These are phyloP conservation scores for Esperia sulphurella DNA, from an alignment of 2,888 invertebrate species.

Conservation along the genomic window DNA sequence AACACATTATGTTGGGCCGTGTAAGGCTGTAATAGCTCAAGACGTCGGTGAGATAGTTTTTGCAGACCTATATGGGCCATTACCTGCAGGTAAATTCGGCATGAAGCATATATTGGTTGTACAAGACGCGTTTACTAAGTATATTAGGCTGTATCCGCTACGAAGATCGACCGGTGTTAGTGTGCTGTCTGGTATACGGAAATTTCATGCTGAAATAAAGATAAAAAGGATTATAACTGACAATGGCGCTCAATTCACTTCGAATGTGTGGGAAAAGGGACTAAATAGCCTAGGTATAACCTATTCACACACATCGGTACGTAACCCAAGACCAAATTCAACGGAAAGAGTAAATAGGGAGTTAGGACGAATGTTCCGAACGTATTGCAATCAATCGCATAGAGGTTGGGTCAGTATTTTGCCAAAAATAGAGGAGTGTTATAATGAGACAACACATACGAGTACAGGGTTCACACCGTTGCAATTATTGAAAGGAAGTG, in stretches of 20 bases:
- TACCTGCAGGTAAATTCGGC: not conserved
- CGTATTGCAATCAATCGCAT: not conserved
- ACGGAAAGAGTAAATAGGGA: constrained; percentile 10
- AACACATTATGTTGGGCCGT: not conserved
- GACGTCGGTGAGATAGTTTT: not conserved
- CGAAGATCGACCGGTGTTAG: too few species aligned
- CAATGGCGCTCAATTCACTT: too few species aligned
- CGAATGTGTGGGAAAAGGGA: too few species aligned
- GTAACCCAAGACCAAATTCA: constrained; percentile 5
- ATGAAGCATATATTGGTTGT: not conserved
- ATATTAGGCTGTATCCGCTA: not conserved
- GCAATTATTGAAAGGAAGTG: not conserved
- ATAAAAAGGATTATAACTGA: too few species aligned
- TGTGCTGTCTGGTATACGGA: too few species aligned
- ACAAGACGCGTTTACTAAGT: constrained; percentile 1
- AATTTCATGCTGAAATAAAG: too few species aligned
- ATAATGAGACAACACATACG: not conserved
- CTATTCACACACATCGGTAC: not conserved
- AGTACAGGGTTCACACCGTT: not conserved
- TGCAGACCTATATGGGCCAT: not conserved
- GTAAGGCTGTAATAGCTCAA: not conserved
- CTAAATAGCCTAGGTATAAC: too few species aligned
- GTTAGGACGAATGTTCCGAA: constrained; percentile 6
- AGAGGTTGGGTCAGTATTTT: not conserved
- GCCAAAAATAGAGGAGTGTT: not conserved